Evolutionary conservation across 2,797 vertebrate species (phyloP).

Genomic region (Huso huso): DNA sequence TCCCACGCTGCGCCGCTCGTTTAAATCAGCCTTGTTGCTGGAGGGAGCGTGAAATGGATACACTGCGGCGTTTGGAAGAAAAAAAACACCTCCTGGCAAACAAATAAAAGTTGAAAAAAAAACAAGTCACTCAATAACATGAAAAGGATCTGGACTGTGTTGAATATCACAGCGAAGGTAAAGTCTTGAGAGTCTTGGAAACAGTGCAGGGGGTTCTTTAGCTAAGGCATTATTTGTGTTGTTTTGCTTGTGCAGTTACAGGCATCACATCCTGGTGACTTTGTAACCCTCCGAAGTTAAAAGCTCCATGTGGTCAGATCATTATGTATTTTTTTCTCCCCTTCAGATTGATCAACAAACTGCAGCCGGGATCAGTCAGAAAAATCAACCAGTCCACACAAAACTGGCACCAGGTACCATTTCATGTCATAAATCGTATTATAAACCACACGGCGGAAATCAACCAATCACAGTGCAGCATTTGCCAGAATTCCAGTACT

Average conservation of each 20-base stretch:
- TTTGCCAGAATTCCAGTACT: constrained; percentile 31
- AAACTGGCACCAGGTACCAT: constrained; percentile 81
- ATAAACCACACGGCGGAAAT: not conserved
- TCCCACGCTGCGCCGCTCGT: too few species aligned
- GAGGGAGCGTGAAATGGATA: too few species aligned
- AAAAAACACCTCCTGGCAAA: too few species aligned
- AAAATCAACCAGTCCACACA: constrained; percentile 80
- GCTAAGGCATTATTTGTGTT: not conserved
- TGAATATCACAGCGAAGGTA: too few species aligned
- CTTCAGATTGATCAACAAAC: constrained; percentile 81
- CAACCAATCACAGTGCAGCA: not conserved
- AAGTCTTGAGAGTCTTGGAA: too few species aligned
- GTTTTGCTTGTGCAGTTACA: not conserved
- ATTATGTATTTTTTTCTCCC: constrained; percentile 11
- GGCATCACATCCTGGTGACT: not conserved
- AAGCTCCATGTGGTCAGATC: not conserved
- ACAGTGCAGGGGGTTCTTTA: not conserved
- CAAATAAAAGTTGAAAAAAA: too few species aligned
- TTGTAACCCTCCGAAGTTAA: too few species aligned
- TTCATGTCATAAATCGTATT: not conserved
- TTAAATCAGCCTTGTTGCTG: too few species aligned
- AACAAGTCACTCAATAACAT: too few species aligned
- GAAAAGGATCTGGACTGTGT: too few species aligned
- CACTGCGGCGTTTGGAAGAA: too few species aligned
- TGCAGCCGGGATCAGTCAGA: constrained; percentile 81